Evolutionary conservation across 2,113 vertebrate species (phyloP).

Genomic region (Axis porcinus): DNA sequence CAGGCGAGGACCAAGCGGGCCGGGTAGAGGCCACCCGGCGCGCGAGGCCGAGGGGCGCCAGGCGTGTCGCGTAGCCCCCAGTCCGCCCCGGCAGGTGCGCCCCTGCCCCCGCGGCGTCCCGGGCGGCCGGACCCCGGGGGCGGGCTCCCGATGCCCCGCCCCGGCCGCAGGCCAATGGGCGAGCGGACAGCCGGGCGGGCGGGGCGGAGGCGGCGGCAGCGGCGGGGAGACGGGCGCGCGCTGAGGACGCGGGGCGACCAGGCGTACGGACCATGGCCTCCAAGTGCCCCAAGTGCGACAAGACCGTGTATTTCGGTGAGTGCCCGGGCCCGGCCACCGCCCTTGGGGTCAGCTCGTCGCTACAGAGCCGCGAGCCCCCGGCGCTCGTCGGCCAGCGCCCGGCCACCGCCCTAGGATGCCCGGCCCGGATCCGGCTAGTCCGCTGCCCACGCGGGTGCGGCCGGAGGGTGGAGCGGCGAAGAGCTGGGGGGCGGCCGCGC

Average conservation of each 20-base stretch:
- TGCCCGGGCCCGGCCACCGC: not conserved
- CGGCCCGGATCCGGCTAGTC: not conserved
- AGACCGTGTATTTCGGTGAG: constrained; percentile 94
- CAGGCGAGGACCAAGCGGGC: not conserved
- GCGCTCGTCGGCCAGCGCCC: not conserved
- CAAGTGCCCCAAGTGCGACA: constrained; percentile 95
- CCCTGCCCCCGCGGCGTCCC: not conserved
- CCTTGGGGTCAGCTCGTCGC: not conserved
- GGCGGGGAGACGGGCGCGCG: not conserved
- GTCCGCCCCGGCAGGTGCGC: not conserved
- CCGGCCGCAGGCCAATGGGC: constrained; percentile 60
- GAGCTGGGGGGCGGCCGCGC: not conserved
- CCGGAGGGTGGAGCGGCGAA: not conserved
- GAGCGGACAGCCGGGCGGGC: constrained; percentile 36
- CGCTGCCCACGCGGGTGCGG: not conserved
- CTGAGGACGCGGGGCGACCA: not conserved
- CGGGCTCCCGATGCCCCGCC: constrained; percentile 53
- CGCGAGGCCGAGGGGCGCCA: accelerated
- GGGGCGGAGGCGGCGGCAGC: not conserved
- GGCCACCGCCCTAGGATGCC: not conserved
- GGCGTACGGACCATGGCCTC: constrained; percentile 85
- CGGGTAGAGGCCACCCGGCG: not conserved
- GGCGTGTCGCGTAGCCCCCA: not conserved
- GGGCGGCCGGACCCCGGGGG: not conserved
- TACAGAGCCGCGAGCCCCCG: not conserved